Evolutionary conservation across 2,113 vertebrate genomes (phyloP), one percentile per base, ranked within the genome.

Genomic region (Brienomyrus longianalis): DNA sequence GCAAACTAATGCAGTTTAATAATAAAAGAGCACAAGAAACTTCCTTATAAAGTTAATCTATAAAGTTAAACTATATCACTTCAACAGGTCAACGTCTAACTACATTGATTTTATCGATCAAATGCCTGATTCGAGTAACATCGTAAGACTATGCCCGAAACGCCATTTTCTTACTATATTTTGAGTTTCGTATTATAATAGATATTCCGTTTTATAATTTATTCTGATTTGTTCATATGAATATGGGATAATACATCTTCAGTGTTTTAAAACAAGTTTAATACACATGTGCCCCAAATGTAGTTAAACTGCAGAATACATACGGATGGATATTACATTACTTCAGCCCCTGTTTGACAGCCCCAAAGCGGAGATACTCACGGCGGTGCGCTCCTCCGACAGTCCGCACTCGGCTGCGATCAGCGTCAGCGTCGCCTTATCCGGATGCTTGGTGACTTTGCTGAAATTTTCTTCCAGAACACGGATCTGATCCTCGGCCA

Each of bases 351-450:
- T 70, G 31, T 70, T 11, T 23, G 21, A 47, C 19, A 2, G 17
- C 11, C 21, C 21, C 39, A 48, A n/a, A 17, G 10, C 45, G 83
- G 1, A 47, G 45, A 45, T 0, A 43, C 96, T 93, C 91, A 96
- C 96, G 35, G 88, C 85, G 0, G 95, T 95, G 2, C 95, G 93
- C 89, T 92, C 91, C 91, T 95, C 95, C 9, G 94, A 90, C 84
- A 96, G 94, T 5, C 95, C 96, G 87, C 93, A 94, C 92, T 96
- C 96, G 0, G 95, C 95, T 0, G 96, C 94, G 83, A 96, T 93
- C 93, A 96, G 23, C 94, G 95, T 95, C 83, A 96, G 93, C 70
- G 93, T 93, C 51, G 94, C 91, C 0, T 47, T 92, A 39, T 95
- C 95, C 50, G 96, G 96, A 59, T 94, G 89, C 77, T 90, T 94